Evolutionary conservation across 1,140 invertebrate genomes (phyloP), one percentile per base, ranked within the genome.

Genomic region (Eurosta solidaginis): DNA sequence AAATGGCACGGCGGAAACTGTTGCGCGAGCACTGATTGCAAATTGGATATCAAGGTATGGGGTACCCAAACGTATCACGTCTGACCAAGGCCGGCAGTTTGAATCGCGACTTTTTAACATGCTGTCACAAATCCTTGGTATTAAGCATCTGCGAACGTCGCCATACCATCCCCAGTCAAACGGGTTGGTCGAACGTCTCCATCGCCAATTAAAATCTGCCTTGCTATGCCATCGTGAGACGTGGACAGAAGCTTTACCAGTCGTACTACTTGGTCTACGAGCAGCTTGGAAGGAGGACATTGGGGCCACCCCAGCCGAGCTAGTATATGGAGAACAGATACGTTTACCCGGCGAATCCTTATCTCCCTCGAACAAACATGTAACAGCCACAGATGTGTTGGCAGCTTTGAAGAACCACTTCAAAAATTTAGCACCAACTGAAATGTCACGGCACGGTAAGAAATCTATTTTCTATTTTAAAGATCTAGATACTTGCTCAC

Each of bases 71-170:
- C 52, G 25, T 7, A 84, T 90, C 9, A 89, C 84, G 0, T 88
- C 86, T 3, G 87, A 89, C 68, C 82, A 83, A 50, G 85, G 86
- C 14, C 76, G 54, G 40, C 85, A 89, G 68, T 89, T 89, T 75
- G 82, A 87, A 49, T 81, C 83, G 0, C 17, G 79, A 3, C 20
- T 84, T 0, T 84, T 83, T 73, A 59, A 49, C 0, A 36, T 80
- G 45, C 25, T 75, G 29, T 17, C 80, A 22, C 1, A 78, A 20
- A 33, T 47, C 9, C 20, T 80, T 17, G 85, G 81, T 1, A 79
- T 82, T 9, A 77, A 82, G 27, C 81, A 74, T 22, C 3, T 78
- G 14, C 1, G 82, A 47, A 90, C 88, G 0, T 87, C 88, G 0
- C 78, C 85, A 7, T 89, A 87, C 74, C 84, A 88, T 63, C 85